phyloP scores from a whole-genome alignment of 2,113 vertebrate genomes.

The Stigmatopora nigra region DNA sequence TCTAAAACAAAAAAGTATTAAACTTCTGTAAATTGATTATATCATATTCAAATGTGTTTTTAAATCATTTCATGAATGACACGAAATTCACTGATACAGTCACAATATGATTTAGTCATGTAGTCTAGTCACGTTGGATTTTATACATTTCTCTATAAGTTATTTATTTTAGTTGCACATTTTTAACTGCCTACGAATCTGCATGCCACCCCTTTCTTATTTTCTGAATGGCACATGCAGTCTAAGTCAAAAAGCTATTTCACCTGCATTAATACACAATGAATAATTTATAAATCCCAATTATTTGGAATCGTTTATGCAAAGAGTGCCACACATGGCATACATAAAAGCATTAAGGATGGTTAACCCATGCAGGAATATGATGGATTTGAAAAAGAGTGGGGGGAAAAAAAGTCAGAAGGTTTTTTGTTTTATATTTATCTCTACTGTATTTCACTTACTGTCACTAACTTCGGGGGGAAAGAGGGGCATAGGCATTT shows the following conservation, averaged over 20 bases:
- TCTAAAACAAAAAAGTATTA: not conserved
- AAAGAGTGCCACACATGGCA: conserved; percentile 96
- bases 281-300: conserved; percentile 98
- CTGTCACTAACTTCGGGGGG: not conserved
- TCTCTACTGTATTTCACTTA: conserved; percentile 23
- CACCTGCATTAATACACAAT: conserved; percentile 94
- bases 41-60: not conserved
- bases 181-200: conserved; percentile 56
- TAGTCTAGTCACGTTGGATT: conserved; percentile 57
- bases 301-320: conserved; percentile 99
- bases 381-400: conserved; percentile 62
- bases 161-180: conserved; percentile 43
- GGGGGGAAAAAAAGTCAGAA: conserved; percentile 69
- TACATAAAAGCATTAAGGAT: conserved; percentile 91
- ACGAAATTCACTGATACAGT: not conserved
- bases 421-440: conserved; percentile 26
- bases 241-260: conserved; percentile 83
- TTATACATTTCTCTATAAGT: conserved; percentile 55
- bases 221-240: conserved; percentile 72
- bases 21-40: not conserved
- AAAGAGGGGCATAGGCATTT: not conserved
- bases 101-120: no score
- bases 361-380: conserved; percentile 83
- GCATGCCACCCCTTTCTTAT: conserved; percentile 66
- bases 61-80: conserved; percentile 25